phyloP scores from a whole-genome alignment of 2,888 invertebrate genomes.

The Ctenicera cuprea region DNA sequence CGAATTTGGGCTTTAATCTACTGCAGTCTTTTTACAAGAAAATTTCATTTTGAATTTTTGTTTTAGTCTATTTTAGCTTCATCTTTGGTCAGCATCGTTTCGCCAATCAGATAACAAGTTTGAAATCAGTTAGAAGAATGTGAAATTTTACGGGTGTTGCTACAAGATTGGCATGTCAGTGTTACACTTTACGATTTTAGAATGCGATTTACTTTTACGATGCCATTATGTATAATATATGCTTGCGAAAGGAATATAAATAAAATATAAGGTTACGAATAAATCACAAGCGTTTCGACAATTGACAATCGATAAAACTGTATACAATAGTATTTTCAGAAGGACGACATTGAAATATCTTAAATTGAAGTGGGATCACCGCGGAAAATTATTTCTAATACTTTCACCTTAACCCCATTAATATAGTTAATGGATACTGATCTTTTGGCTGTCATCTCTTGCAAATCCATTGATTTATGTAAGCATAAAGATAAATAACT shows the following conservation, averaged over 20 bases:
- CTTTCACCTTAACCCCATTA: conserved; percentile 22
- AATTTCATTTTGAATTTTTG: no score
- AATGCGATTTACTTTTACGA: conserved; percentile 30
- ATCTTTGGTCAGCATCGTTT: no score
- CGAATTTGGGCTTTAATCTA: no score
- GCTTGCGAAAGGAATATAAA: conserved; percentile 27
- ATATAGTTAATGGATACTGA: neutral
- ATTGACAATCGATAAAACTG: conserved; percentile 21
- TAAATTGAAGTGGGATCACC: neutral
- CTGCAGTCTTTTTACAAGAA: no score
- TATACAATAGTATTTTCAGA: conserved; percentile 27
- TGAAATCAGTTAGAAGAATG: neutral
- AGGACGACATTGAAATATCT: conserved; percentile 21
- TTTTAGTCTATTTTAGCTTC: no score
- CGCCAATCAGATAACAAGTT: no score
- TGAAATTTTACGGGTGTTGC: conserved; percentile 17
- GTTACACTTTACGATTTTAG: conserved; percentile 28
- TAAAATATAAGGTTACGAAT: conserved; percentile 29
- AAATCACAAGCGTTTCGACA: conserved; percentile 22
- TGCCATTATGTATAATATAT: conserved; percentile 30
- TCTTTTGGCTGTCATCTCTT: neutral
- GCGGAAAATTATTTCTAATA: conserved; percentile 1
- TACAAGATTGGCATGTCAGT: conserved; percentile 14
- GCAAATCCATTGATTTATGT: neutral
- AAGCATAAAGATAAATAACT: no score